Evolutionary conservation across 2,888 invertebrate species (phyloP).

Genomic region (Dasypogon diadema): DNA sequence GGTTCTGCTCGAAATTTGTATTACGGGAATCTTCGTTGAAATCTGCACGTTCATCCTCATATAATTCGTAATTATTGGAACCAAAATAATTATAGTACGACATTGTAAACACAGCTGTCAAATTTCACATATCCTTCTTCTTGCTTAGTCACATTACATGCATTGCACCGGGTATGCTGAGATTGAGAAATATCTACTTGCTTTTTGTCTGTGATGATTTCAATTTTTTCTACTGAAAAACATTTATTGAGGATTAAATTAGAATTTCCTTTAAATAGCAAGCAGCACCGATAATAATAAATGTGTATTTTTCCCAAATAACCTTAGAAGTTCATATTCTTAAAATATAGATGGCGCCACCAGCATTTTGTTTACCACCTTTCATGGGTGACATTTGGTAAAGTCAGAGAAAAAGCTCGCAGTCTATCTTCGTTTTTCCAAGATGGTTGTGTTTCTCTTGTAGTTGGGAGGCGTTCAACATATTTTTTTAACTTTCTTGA

Average conservation of each 20-base stretch:
- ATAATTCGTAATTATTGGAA: conserved; percentile 58
- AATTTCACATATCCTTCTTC: no score
- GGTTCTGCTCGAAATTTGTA: conserved; percentile 60
- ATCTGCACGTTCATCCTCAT: conserved; percentile 60
- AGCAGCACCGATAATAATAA: no score
- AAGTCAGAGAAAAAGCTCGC: conserved; percentile 35
- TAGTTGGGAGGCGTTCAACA: conserved; percentile 9
- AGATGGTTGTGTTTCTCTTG: conserved; percentile 56
- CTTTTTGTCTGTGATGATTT: no score
- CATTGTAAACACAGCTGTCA: conserved; percentile 56
- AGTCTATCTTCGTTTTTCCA: conserved; percentile 56
- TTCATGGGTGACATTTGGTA: conserved; percentile 6
- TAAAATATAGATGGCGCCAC: no score
- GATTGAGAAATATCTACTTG: no score
- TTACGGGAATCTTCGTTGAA: conserved; percentile 61
- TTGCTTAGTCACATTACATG: no score
- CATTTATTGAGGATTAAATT: no score
- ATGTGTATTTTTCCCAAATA: no score
- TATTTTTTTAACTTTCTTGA: conserved; percentile 56
- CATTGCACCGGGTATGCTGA: no score
- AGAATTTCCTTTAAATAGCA: no score
- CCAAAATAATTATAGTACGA: conserved; percentile 57
- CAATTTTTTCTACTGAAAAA: no score
- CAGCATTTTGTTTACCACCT: conserved; percentile 1
- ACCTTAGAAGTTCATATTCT: no score